phyloP scores from a whole-genome alignment of 2,797 vertebrate genomes.

The Urocyon cinereoargenteus region DNA sequence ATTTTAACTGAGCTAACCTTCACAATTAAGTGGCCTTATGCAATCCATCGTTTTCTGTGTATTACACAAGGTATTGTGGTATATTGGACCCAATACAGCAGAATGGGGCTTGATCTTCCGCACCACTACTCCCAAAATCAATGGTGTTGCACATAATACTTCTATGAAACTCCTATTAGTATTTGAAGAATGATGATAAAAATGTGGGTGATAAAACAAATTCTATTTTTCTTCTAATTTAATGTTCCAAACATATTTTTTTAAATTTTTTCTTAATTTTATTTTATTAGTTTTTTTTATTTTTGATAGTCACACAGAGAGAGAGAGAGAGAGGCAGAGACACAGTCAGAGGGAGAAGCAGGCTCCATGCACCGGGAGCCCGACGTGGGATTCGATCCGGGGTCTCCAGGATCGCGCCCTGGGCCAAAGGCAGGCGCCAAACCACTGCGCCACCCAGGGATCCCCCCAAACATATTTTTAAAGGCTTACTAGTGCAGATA shows the following conservation, averaged over 20 bases:
- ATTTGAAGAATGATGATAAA: background rate
- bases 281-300: no score
- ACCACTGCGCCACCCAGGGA: no score
- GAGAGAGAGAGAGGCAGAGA: no score
- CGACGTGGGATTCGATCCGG: no score
- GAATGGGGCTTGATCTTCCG: background rate
- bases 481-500: background rate
- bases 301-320: no score
- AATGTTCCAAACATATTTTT: background rate
- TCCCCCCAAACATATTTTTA: background rate
- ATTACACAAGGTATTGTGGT: background rate
- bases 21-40: background rate
- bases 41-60: background rate
- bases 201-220: background rate
- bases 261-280: no score
- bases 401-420: no score
- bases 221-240: conserved; percentile 35
- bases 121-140: background rate
- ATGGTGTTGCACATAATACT: background rate
- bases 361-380: no score
- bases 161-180: background rate
- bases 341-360: no score
- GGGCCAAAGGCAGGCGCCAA: no score
- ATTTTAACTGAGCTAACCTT: background rate
- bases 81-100: background rate